phyloP scores from a whole-genome alignment of 2,888 invertebrate genomes.

The Diachrysia chrysitis region DNA sequence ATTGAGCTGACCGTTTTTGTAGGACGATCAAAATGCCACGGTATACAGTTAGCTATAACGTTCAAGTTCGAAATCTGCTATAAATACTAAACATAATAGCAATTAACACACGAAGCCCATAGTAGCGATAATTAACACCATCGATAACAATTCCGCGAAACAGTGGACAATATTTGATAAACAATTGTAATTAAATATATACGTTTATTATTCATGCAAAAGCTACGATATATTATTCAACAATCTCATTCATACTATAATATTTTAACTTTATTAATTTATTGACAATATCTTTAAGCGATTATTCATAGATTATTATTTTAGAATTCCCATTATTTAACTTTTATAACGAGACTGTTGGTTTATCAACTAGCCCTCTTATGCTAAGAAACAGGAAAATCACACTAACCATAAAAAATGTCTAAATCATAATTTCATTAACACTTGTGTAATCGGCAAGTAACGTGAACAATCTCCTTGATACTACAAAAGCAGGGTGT shows the following conservation, averaged over 20 bases:
- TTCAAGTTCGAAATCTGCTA: neutral
- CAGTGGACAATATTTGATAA: constrained; percentile 1
- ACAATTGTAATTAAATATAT: neutral
- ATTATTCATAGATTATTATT: constrained; percentile 12
- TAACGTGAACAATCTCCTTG: neutral
- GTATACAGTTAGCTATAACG: neutral
- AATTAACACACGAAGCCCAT: neutral
- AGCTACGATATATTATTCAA: constrained; percentile 50
- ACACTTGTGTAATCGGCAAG: neutral
- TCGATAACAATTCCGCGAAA: constrained; percentile 3
- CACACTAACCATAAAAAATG: neutral
- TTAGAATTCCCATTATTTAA: constrained; percentile 1
- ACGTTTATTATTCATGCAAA: constrained; percentile 43
- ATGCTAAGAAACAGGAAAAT: neutral
- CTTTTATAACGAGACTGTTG: neutral
- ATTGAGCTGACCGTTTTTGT: too few species aligned
- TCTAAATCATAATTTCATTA: neutral
- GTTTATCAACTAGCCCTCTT: neutral
- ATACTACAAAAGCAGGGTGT: neutral
- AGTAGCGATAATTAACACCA: neutral
- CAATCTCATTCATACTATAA: constrained; percentile 23
- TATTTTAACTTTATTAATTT: constrained; percentile 11
- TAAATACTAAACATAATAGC: constrained; percentile 1
- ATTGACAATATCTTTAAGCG: constrained; percentile 20
- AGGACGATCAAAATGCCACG: too few species aligned